phyloP scores from a whole-genome alignment of 2,113 vertebrate genomes.

The Plestiodon gilberti region DNA sequence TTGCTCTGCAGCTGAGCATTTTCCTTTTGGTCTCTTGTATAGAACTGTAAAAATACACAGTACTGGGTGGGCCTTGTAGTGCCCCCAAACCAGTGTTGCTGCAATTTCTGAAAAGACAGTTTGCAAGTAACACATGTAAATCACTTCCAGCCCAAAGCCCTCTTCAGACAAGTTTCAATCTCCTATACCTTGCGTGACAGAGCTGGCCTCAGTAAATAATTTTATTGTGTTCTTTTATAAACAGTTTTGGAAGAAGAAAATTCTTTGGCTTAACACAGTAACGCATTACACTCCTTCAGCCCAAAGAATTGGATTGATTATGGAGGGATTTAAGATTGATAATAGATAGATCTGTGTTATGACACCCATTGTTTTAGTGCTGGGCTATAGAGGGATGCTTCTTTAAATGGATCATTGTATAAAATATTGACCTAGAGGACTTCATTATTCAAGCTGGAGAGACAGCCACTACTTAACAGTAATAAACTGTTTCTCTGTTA shows the following conservation, averaged over 20 bases:
- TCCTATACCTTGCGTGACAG: slow-evolving; percentile 56
- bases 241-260: slow-evolving; percentile 73
- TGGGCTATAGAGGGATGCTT: slow-evolving; percentile 83
- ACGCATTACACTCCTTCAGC: slow-evolving; percentile 77
- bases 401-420: slow-evolving; percentile 92
- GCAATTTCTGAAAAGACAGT: slow-evolving; percentile 22
- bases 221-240: slow-evolving; percentile 73
- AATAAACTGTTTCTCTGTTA: slow-evolving; percentile 89
- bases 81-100: slow-evolving; percentile 35
- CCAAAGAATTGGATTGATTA: slow-evolving; percentile 89
- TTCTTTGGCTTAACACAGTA: slow-evolving; percentile 82
- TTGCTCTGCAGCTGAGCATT: not conserved
- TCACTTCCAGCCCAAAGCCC: slow-evolving; percentile 51
- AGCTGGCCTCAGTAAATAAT: slow-evolving; percentile 74
- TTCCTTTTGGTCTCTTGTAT: slow-evolving; percentile 15
- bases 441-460: slow-evolving; percentile 90
- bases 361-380: slow-evolving; percentile 91
- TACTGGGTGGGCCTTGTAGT: slow-evolving; percentile 32
- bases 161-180: slow-evolving; percentile 67
- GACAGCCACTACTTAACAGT: slow-evolving; percentile 87
- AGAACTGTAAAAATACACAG: slow-evolving; percentile 2
- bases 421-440: slow-evolving; percentile 93
- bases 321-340: slow-evolving; percentile 86
- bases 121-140: slow-evolving; percentile 65
- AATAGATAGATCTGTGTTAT: slow-evolving; percentile 86